Conservation (phyloP, 2,888 invertebrate genomes). For the Pachycephus smyrnensis region DNA sequence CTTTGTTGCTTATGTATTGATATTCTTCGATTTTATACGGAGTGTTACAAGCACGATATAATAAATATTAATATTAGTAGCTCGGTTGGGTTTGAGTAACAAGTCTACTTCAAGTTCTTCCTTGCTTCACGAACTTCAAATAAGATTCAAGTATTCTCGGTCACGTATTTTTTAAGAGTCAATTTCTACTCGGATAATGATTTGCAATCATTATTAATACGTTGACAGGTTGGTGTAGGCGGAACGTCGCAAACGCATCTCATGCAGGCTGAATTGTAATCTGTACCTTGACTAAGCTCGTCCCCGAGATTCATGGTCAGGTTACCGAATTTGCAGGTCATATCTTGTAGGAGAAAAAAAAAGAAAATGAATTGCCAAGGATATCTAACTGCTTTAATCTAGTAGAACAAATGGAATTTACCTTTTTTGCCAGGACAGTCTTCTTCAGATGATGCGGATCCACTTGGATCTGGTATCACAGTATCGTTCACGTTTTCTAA, state of each 20-base stretch:
- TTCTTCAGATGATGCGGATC: neutral
- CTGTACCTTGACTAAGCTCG: constrained; percentile 41
- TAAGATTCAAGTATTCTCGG: neutral
- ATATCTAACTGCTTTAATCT: neutral
- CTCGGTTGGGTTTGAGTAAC: neutral
- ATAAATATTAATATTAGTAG: neutral
- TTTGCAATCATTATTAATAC: constrained; percentile 42
- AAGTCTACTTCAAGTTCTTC: neutral
- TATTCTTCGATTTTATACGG: neutral
- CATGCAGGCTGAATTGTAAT: constrained; percentile 41
- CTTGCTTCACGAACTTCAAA: too few relatives aligned
- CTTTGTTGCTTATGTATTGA: neutral
- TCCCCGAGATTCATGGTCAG: constrained; percentile 46
- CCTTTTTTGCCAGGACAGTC: neutral
- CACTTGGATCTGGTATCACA: constrained; percentile 6
- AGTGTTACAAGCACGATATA: neutral
- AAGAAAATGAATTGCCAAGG: neutral
- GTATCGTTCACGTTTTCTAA: constrained; percentile 42
- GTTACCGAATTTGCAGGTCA: constrained; percentile 46
- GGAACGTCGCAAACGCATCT: constrained; percentile 55
- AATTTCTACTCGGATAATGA: constrained; percentile 12
- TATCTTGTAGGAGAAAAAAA: constrained; percentile 22
- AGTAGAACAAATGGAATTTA: neutral
- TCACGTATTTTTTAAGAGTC: neutral
- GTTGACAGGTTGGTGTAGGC: constrained; percentile 49